A percentile compares a stretch with the other conserved stretches of the same genome.
Evolutionary conservation across 1,140 invertebrate species (phyloP).

Genomic region (Ips nitidus): DNA sequence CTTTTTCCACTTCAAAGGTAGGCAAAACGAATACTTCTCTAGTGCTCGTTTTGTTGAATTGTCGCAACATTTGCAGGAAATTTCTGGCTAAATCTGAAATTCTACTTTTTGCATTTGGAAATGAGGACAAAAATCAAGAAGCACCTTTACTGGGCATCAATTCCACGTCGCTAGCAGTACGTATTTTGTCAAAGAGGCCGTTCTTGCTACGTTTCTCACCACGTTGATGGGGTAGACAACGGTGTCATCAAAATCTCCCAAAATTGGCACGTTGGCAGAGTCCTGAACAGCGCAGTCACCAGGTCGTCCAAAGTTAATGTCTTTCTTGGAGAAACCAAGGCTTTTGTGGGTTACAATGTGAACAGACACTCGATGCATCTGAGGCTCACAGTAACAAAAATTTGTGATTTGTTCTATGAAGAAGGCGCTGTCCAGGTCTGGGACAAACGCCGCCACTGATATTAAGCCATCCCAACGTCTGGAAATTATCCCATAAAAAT

Average conservation of each 20-base stretch:
- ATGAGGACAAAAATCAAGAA: neutral
- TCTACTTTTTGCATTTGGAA: neutral
- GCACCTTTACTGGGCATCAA: conserved; percentile 64
- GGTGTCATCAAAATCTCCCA: conserved; percentile 21
- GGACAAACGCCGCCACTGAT: conserved; percentile 73
- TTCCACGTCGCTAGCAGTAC: conserved; percentile 77
- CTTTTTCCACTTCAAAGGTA: conserved; percentile 72
- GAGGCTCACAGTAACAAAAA: conserved; percentile 63
- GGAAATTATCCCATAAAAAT: conserved; percentile 35
- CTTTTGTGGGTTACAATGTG: conserved; percentile 66
- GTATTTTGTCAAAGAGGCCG: conserved; percentile 61
- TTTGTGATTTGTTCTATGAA: conserved; percentile 63
- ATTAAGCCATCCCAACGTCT: conserved; percentile 72
- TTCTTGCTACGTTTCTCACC: conserved; percentile 68
- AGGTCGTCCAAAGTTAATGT: conserved; percentile 29
- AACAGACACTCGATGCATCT: conserved; percentile 68
- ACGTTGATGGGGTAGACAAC: conserved; percentile 73
- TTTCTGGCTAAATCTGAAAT: conserved; percentile 56
- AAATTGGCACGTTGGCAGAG: conserved; percentile 18
- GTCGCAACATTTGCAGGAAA: conserved; percentile 62
- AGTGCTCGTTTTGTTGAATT: conserved; percentile 46
- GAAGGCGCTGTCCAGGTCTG: conserved; percentile 64
- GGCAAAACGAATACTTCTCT: conserved; percentile 68
- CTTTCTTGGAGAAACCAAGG: conserved; percentile 43
- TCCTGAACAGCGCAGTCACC: conserved; percentile 5